Base-by-base conservation (phyloP, 2,888 invertebrate species). In the Galeruca laticollis region DNA sequence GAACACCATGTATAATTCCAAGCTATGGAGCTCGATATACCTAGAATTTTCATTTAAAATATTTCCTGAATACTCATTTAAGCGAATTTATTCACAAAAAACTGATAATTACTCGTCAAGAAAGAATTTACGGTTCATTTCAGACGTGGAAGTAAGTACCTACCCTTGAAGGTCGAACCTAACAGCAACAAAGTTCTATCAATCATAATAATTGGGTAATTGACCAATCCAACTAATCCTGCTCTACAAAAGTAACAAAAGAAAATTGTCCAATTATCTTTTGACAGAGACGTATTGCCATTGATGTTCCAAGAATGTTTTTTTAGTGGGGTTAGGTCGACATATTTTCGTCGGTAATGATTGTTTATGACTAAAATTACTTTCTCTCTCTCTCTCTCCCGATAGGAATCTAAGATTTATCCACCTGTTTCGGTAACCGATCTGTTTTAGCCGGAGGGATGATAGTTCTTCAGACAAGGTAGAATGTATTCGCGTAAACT, bases 181-280 rank as follows among this genome's bases (percentile, higher is more conserved):
- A 62, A 51, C 49, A 62, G 33, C 20, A 33, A 20, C 40, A 11
- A 10, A 65, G 20, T 65, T 70, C 70, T 62, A 70, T 70, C 70
- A 70, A 70, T 70, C 70, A 70, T 59, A 40, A 60, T 70, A 70
- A 70, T 70, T 70, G 70, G 70, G 70, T 70, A 70, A 70, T 70
- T 70, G 62, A 49, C 70, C 62, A 63, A 67, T 67, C 62, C 67
- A 51, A 61, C 26, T 62, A 62, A 60, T 67, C 52, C 49, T 47
- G 63, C 37, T 43, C 66, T 59, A 67, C 66, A 59, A 70, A 62
- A 67, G 67, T 66, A 67, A 70, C 66, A 62, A 70, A 67, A 62
- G 66, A 20, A 70, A 70, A 70, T 70, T 70, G 70, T 57, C 70
- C 70, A 70, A 70, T 70, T 70, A 70, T 35, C 26, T 54, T 60